Evolutionary conservation across 2,113 vertebrate genomes (phyloP).

Genomic region (Brachionichthys hirsutus): DNA sequence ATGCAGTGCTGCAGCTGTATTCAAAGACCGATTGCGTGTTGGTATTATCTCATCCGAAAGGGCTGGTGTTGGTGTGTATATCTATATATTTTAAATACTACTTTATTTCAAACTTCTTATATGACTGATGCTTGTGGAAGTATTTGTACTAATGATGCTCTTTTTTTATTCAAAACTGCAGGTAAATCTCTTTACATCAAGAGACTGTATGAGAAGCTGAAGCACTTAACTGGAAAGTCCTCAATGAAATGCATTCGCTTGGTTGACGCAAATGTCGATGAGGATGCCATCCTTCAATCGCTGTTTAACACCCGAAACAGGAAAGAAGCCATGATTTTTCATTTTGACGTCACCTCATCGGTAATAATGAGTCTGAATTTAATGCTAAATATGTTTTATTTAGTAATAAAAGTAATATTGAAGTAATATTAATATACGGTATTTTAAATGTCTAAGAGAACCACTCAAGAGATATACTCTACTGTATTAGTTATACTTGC

Average conservation of each 20-base stretch:
- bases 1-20: constrained; percentile 79
- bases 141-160: neutral
- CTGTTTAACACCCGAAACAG: constrained; percentile 68
- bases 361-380: constrained; percentile 68
- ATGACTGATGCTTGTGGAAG: too few relatives aligned
- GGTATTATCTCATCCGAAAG: constrained; percentile 87
- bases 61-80: constrained; percentile 88
- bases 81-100: too few relatives aligned
- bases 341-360: constrained; percentile 92
- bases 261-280: constrained; percentile 84
- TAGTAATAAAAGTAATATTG: too few relatives aligned
- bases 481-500: too few relatives aligned
- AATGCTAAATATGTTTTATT: neutral
- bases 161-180: constrained; percentile 50
- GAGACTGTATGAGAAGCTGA: constrained; percentile 80
- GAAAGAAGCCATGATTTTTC: constrained; percentile 80
- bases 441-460: neutral
- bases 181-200: constrained; percentile 93
- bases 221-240: constrained; percentile 11
- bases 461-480: too few relatives aligned
- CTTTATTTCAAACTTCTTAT: too few relatives aligned
- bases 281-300: constrained; percentile 80
- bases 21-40: constrained; percentile 81
- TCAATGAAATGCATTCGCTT: constrained; percentile 84
- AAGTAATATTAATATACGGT: too few relatives aligned